Evolutionary conservation across 2,888 invertebrate species (phyloP), one percentile per base, ranked within the genome.

Genomic region (Ectobius pallidus): DNA sequence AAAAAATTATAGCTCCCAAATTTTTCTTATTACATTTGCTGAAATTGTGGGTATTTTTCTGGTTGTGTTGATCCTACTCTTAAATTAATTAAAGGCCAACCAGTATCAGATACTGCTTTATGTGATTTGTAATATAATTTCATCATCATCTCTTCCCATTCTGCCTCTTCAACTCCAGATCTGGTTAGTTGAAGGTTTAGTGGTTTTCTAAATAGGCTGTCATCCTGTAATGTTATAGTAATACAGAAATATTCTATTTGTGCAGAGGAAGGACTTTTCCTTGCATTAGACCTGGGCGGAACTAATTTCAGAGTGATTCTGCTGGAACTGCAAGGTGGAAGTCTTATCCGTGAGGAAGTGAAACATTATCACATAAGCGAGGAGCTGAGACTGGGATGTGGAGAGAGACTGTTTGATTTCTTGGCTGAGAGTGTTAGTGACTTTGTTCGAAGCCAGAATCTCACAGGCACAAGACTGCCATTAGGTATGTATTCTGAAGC

Each of bases 251-350:
- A 22, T 44, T 65, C 11, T 65, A 16, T 44, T 25, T 46, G n/a
- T 20, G 34, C 65, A 91, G 91, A 92, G 84, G 87, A 89, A 76
- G 93, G 93, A 0, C 85, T 89, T 65, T 94, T 88, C 81, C 82
- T 94, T 77, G 93, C 93, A 2, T 82, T 94, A 77, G 94, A 94
- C 82, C 86, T 94, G 73, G 94, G 94, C 2, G 93, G 94, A 22
- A 63, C 71, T 20, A 71, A 71, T 84, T 93, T 93, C 81, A 86
- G 94, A 11, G 89, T 94, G 16, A 84, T 93, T 27, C 83, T 90
- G 49, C 81, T 92, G 77, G 88, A 89, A 77, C 82, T 93, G 76
- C 79, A 79, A 3, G 82, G 83, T 11, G 91, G 91, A 0, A 81
- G 82, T 70, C 83, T 89, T 18, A 81, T 87, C 27, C 81, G 87